These are phyloP conservation scores for Scomber japonicus DNA, from an alignment of 2,113 vertebrate genomes.

Conservation along the genomic window DNA sequence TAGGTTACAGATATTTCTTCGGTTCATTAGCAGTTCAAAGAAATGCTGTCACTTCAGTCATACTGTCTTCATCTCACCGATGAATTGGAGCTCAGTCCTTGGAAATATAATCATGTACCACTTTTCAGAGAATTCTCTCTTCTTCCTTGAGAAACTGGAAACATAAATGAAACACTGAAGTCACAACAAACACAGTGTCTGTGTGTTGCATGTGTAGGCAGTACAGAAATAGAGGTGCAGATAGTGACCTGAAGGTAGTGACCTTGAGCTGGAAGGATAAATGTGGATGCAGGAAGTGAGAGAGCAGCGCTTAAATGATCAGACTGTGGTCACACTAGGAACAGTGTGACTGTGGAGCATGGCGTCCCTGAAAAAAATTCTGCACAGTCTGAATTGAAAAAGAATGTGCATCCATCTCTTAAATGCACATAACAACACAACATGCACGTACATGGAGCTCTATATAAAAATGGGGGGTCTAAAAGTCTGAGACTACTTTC, in stretches of 20 bases:
- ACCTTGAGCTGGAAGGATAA: not conserved
- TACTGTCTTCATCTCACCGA: not conserved
- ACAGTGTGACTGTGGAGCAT: slow-evolving; percentile 9
- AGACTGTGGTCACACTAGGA: not conserved
- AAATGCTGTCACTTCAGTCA: not conserved
- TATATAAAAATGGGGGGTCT: too few species aligned
- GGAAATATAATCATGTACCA: slow-evolving; percentile 1
- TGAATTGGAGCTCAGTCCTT: slow-evolving; percentile 3
- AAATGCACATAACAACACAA: too few species aligned
- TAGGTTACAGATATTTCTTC: not conserved
- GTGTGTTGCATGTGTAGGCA: not conserved
- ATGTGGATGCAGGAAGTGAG: not conserved
- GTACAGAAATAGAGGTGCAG: not conserved
- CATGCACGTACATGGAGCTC: not conserved
- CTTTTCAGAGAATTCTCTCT: slow-evolving; percentile 11
- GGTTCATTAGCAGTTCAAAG: slow-evolving; percentile 12
- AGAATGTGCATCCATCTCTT: not conserved
- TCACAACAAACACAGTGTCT: slow-evolving; percentile 21
- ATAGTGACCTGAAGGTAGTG: not conserved
- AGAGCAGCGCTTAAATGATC: not conserved
- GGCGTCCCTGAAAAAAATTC: slow-evolving; percentile 3
- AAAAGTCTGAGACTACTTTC: too few species aligned
- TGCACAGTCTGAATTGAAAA: not conserved
- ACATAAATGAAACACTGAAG: not conserved
- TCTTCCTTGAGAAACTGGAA: not conserved